Conservation (phyloP, 2,888 invertebrate species). For the Halocaridina rubra region DNA sequence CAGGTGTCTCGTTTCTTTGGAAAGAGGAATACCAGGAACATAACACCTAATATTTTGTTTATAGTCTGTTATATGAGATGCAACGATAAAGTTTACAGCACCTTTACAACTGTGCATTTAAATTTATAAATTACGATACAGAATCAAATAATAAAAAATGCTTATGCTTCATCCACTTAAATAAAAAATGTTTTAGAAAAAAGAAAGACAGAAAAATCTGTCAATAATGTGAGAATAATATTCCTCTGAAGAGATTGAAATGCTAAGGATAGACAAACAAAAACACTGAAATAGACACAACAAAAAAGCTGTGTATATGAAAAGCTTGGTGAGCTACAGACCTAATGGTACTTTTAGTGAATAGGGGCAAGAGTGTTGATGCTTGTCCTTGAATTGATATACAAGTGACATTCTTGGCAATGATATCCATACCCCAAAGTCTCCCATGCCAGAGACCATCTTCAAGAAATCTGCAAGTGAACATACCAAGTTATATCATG, state of each 20-base stretch:
- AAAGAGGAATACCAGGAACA: too few relatives aligned
- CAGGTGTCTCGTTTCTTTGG: too few relatives aligned
- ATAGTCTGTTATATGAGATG: too few relatives aligned
- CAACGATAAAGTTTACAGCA: too few relatives aligned
- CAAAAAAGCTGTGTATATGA: background rate
- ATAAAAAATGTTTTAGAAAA: background rate
- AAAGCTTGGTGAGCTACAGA: background rate
- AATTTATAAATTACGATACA: too few relatives aligned
- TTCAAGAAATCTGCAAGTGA: too few relatives aligned
- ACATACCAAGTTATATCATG: too few relatives aligned
- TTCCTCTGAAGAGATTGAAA: background rate
- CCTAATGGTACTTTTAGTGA: conserved; percentile 13
- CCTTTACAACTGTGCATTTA: too few relatives aligned
- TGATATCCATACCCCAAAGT: conserved; percentile 77
- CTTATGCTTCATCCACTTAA: background rate
- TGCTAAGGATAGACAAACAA: background rate
- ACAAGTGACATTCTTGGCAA: conserved; percentile 77
- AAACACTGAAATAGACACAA: background rate
- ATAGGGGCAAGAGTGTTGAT: conserved; percentile 67
- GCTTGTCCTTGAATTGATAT: conserved; percentile 82
- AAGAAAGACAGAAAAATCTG: background rate
- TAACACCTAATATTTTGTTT: too few relatives aligned
- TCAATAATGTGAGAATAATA: background rate
- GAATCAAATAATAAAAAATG: too few relatives aligned
- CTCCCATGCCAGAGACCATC: conserved; percentile 70